Evolutionary conservation across 2,113 vertebrate genomes (phyloP).

Genomic region (Gnathonemus echidnorhynchus): DNA sequence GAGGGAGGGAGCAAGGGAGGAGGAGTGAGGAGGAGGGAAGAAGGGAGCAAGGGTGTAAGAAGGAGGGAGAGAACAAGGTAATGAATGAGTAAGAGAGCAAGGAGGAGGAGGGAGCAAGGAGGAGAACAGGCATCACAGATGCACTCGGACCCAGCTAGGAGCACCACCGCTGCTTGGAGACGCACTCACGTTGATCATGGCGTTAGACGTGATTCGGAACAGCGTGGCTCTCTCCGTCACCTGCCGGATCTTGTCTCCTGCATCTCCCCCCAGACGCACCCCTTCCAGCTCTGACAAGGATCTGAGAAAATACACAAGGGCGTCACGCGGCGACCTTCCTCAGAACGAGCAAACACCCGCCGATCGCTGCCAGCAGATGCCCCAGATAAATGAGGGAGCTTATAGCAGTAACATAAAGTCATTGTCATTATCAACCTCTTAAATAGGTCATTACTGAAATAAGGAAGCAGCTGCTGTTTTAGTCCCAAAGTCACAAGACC

Average conservation of each 20-base stretch:
- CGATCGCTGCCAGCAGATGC: background rate
- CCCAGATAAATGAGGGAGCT: background rate
- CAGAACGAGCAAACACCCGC: background rate
- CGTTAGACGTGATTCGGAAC: slow-evolving; percentile 95
- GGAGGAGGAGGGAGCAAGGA: background rate
- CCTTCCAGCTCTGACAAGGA: slow-evolving; percentile 90
- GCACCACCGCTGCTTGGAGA: background rate
- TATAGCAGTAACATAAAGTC: background rate
- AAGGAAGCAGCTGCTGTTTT: background rate
- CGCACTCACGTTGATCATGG: slow-evolving; percentile 91
- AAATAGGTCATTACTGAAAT: background rate
- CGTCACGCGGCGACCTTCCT: background rate
- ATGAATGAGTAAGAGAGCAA: background rate
- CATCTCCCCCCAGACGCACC: slow-evolving; percentile 70
- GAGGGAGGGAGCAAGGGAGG: background rate
- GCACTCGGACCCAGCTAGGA: background rate
- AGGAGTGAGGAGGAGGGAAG: background rate
- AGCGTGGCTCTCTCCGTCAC: slow-evolving; percentile 90
- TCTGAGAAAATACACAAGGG: slow-evolving; percentile 33
- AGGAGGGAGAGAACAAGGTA: background rate
- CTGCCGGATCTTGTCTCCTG: slow-evolving; percentile 85
- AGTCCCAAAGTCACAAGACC: background rate
- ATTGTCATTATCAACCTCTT: background rate
- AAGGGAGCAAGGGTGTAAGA: background rate
- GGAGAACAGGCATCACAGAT: background rate